Percentiles rank a stretch among this genome's conserved stretches.
These are phyloP conservation scores for Cheilosia vulpina DNA, from an alignment of 2,888 invertebrate genomes.

Conservation along the genomic window DNA sequence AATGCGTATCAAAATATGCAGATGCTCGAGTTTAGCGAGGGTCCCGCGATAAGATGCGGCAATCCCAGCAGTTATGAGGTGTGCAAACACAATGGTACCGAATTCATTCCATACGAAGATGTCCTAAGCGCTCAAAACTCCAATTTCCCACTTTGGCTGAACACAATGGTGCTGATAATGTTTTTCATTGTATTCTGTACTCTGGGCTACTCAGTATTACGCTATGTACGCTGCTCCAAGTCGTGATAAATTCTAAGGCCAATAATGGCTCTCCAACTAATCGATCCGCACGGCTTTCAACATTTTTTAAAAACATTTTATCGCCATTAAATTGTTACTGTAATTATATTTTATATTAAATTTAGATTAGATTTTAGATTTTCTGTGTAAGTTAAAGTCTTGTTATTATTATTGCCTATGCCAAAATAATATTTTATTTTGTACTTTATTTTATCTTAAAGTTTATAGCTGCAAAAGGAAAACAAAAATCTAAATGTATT, in stretches of 20 bases:
- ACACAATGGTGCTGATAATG: slow-evolving; percentile 88
- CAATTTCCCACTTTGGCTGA: slow-evolving; percentile 89
- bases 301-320: slow-evolving; percentile 13
- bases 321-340: slow-evolving; percentile 67
- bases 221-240: too few relatives aligned
- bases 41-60: slow-evolving; percentile 88
- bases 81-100: slow-evolving; percentile 85
- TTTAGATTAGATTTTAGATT: slow-evolving; percentile 29
- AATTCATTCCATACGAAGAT: slow-evolving; percentile 87
- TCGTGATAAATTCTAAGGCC: slow-evolving; percentile 78
- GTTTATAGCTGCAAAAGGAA: too few relatives aligned
- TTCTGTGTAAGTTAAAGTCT: too few relatives aligned
- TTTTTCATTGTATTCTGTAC: slow-evolving; percentile 89
- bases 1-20: slow-evolving; percentile 93
- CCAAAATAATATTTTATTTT: too few relatives aligned
- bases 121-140: slow-evolving; percentile 88
- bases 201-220: too few relatives aligned
- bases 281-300: not conserved
- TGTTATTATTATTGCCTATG: too few relatives aligned
- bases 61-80: slow-evolving; percentile 87
- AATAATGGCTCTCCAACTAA: not conserved
- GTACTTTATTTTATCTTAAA: too few relatives aligned
- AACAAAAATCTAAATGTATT: too few relatives aligned
- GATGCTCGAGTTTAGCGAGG: slow-evolving; percentile 89
- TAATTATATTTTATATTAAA: slow-evolving; percentile 51